Percentiles rank a stretch among this genome's conserved stretches.
Conservation (phyloP, 2,888 invertebrate genomes). For the Drosophila hawaiiensis region DNA sequence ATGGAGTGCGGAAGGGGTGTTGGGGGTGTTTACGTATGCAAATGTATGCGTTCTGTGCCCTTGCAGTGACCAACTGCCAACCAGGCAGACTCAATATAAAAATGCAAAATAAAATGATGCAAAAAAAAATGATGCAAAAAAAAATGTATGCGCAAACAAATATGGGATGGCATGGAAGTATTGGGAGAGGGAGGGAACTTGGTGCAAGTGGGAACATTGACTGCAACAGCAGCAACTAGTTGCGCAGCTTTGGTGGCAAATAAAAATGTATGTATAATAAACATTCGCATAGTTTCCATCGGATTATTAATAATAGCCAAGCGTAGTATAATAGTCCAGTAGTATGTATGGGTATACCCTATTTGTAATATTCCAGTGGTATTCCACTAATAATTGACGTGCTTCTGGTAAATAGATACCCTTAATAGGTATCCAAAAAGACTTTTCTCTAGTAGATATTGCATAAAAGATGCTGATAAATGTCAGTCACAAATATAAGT, state of each 20-base stretch:
- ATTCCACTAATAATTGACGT: not conserved
- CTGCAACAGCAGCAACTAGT: constrained; percentile 1
- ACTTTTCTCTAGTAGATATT: not conserved
- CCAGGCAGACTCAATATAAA: not conserved
- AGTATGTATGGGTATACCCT: not conserved
- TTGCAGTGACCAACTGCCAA: not conserved
- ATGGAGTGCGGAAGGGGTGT: not conserved
- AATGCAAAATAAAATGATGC: not conserved
- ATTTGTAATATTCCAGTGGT: not conserved
- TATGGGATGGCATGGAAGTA: not conserved
- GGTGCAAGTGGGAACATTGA: not conserved
- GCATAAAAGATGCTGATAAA: too few species aligned
- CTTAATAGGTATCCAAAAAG: not conserved
- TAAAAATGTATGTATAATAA: not conserved
- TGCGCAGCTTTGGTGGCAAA: not conserved
- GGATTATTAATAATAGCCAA: not conserved
- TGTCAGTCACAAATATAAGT: not conserved
- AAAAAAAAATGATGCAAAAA: not conserved
- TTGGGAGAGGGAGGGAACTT: not conserved
- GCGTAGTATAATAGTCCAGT: not conserved
- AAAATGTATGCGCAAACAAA: not conserved
- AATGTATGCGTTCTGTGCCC: not conserved
- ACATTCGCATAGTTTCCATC: not conserved
- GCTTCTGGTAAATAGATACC: not conserved
- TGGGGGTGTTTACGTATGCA: not conserved